phyloP scores from a whole-genome alignment of 2,113 vertebrate genomes.

The Ifrita kowaldi region DNA sequence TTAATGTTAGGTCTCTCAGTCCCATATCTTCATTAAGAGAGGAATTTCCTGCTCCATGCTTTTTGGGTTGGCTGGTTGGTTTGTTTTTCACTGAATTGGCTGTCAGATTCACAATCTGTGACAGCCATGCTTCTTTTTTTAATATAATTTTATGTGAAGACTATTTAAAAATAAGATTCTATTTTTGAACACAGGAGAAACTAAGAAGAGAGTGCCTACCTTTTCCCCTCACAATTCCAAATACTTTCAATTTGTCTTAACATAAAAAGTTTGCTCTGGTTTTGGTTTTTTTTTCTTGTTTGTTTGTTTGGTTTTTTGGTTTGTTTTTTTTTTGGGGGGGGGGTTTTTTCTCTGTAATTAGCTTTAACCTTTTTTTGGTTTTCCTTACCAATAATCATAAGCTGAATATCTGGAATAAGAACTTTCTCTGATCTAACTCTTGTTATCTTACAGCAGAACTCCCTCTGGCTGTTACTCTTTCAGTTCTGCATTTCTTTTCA shows the following conservation, averaged over 20 bases:
- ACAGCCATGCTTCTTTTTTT: accelerated
- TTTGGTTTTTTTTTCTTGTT: not conserved
- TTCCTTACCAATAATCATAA: not conserved
- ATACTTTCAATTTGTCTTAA: not conserved
- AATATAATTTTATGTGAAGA: not conserved
- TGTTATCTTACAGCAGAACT: not conserved
- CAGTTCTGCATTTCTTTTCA: not conserved
- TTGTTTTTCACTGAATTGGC: not conserved
- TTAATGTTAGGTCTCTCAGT: not conserved
- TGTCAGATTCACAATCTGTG: not conserved
- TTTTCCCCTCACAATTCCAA: not conserved
- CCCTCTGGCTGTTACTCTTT: not conserved
- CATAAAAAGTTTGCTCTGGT: not conserved
- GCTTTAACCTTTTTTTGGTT: not conserved
- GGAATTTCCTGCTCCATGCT: not conserved
- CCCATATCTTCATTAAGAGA: not conserved
- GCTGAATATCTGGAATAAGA: not conserved
- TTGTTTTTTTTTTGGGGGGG: not conserved
- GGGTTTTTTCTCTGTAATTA: not conserved
- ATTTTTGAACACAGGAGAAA: not conserved
- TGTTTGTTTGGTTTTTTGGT: not conserved
- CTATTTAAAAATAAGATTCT: not conserved
- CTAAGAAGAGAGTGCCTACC: not conserved
- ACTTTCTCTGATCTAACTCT: not conserved
- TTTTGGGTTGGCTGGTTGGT: not conserved